Evolutionary conservation across 2,797 vertebrate genomes (phyloP).

Genomic region (Rhinichthys osculus): DNA sequence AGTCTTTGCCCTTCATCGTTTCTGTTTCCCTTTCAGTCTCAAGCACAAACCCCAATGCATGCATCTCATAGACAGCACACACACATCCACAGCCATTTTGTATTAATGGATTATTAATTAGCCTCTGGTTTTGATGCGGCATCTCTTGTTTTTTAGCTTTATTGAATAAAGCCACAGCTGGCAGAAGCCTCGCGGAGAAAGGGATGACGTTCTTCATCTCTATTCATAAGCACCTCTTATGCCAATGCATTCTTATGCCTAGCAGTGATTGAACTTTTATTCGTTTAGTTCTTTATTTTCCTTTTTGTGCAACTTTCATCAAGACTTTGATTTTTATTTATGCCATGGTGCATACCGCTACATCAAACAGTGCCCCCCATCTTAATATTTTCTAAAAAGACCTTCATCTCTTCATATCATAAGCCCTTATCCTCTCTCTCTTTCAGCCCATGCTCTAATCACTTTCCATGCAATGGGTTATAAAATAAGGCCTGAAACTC

Average conservation of each 20-base stretch:
- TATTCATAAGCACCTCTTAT: slow-evolving; percentile 39
- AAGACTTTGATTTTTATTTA: slow-evolving; percentile 39
- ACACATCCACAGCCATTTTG: slow-evolving; percentile 8
- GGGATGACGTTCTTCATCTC: slow-evolving; percentile 8
- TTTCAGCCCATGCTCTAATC: not conserved
- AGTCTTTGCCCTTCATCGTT: slow-evolving; percentile 23
- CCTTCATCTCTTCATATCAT: slow-evolving; percentile 22
- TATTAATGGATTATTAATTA: slow-evolving; percentile 45
- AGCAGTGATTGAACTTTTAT: slow-evolving; percentile 29
- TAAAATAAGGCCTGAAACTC: not conserved
- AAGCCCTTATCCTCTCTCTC: slow-evolving; percentile 1
- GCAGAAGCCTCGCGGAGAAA: not conserved
- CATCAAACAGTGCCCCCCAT: slow-evolving; percentile 20
- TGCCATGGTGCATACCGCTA: slow-evolving; percentile 22
- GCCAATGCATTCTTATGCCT: not conserved
- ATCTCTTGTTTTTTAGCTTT: slow-evolving; percentile 22
- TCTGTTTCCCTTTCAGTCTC: slow-evolving; percentile 15
- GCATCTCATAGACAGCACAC: not conserved
- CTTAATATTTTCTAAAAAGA: slow-evolving; percentile 26
- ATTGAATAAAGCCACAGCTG: slow-evolving; percentile 39
- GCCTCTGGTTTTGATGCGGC: slow-evolving; percentile 35
- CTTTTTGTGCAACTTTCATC: slow-evolving; percentile 7
- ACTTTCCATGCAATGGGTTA: not conserved
- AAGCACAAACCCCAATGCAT: slow-evolving; percentile 7
- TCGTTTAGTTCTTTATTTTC: slow-evolving; percentile 28